phyloP scores from a whole-genome alignment of 2,797 vertebrate species.

The Taenioides sp. region DNA sequence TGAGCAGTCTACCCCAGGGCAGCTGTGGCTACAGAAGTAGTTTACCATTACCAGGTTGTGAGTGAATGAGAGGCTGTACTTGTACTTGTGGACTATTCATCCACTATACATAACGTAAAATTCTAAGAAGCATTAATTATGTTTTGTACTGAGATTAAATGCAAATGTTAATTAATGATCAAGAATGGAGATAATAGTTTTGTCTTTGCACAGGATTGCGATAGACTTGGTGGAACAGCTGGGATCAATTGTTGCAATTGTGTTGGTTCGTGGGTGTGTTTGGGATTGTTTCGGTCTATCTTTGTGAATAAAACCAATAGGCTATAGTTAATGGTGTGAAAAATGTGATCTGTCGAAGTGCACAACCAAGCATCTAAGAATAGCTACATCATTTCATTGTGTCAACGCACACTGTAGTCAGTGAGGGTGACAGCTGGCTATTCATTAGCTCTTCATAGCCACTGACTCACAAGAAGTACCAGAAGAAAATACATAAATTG shows the following conservation, averaged over 20 bases:
- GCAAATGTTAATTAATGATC: not conserved
- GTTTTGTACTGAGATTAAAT: not conserved
- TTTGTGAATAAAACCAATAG: conserved; percentile 79
- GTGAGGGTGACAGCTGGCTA: conserved; percentile 43
- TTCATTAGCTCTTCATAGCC: conserved; percentile 45
- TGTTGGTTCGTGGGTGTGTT: conserved; percentile 72
- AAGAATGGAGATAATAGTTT: conserved; percentile 62
- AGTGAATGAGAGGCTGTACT: too few relatives aligned
- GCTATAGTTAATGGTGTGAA: conserved; percentile 79
- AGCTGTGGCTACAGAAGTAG: too few relatives aligned
- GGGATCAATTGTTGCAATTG: conserved; percentile 76
- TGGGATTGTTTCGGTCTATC: conserved; percentile 70
- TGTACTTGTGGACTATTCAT: not conserved
- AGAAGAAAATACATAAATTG: conserved; percentile 19
- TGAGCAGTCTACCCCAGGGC: too few relatives aligned
- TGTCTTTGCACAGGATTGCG: conserved; percentile 57
- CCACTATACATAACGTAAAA: not conserved
- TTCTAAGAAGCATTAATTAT: not conserved
- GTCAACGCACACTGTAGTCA: conserved; percentile 65
- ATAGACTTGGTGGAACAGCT: conserved; percentile 66
- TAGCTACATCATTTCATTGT: conserved; percentile 75
- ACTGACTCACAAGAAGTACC: conserved; percentile 10
- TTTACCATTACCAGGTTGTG: too few relatives aligned
- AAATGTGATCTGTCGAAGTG: conserved; percentile 70
- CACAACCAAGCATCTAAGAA: conserved; percentile 67